These are phyloP conservation scores for Allobates femoralis DNA, from an alignment of 2,797 vertebrate species.

Conservation along the genomic window DNA sequence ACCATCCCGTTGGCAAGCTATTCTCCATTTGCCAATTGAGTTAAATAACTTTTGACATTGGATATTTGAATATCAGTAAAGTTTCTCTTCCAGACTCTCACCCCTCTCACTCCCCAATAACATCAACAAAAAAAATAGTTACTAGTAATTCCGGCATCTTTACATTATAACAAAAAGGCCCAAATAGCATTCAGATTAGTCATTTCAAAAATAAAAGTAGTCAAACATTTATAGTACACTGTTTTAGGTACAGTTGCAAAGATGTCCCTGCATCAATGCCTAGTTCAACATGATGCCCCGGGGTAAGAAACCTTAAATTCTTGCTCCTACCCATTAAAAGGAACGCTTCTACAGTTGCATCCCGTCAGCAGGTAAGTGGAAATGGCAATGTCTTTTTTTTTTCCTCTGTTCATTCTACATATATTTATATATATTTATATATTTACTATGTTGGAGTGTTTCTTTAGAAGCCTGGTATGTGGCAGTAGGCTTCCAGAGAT, in stretches of 20 bases:
- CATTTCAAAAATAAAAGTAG: slow-evolving; percentile 65
- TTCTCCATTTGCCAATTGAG: slow-evolving; percentile 11
- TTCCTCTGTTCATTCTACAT: slow-evolving; percentile 80
- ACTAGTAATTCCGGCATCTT: slow-evolving; percentile 65
- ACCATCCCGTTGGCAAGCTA: slow-evolving; percentile 38
- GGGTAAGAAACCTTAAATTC: slow-evolving; percentile 73
- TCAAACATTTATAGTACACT: slow-evolving; percentile 65
- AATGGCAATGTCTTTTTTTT: slow-evolving; percentile 78
- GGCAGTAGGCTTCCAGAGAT: slow-evolving; percentile 97
- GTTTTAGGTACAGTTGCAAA: slow-evolving; percentile 68
- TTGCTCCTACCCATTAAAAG: slow-evolving; percentile 75
- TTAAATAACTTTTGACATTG: slow-evolving; percentile 23
- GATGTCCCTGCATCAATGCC: slow-evolving; percentile 70
- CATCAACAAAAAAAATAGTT: slow-evolving; percentile 60
- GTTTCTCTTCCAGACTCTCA: slow-evolving; percentile 47
- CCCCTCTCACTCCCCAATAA: slow-evolving; percentile 53
- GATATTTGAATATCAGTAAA: slow-evolving; percentile 4
- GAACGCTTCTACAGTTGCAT: slow-evolving; percentile 77
- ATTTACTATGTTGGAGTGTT: slow-evolving; percentile 77
- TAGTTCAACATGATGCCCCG: slow-evolving; percentile 67
- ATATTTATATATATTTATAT: slow-evolving; percentile 72
- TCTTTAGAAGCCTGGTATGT: slow-evolving; percentile 95
- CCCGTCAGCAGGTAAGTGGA: slow-evolving; percentile 81
- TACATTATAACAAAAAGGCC: slow-evolving; percentile 43
- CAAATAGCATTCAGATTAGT: slow-evolving; percentile 63